Percentiles rank a stretch among this genome's conserved stretches.
phyloP scores from a whole-genome alignment of 1,140 invertebrate genomes.

The Leptopilina boulardi region DNA sequence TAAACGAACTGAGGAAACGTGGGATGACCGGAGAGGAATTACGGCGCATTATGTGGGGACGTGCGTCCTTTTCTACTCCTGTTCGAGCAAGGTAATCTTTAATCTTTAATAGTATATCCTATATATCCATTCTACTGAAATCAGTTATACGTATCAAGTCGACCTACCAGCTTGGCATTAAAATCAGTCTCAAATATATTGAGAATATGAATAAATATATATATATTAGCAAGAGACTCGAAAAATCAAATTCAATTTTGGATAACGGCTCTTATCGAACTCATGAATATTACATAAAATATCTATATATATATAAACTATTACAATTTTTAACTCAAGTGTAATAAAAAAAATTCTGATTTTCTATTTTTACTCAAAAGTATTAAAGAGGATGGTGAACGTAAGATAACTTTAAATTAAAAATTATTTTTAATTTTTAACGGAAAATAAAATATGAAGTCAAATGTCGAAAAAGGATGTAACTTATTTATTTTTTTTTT shows the following conservation, averaged over 20 bases:
- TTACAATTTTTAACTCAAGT: background rate
- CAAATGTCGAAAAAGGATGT: too few relatives aligned
- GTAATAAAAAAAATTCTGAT: too few relatives aligned
- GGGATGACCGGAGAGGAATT: conserved; percentile 92
- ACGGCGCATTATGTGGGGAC: conserved; percentile 91
- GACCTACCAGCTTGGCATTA: background rate
- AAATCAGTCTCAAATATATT: background rate
- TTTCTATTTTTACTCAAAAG: too few relatives aligned
- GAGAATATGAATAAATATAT: background rate
- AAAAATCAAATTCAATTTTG: background rate
- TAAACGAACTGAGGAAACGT: conserved; percentile 87
- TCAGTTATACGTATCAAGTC: conserved; percentile 52
- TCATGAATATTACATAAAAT: background rate
- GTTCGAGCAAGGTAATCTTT: conserved; percentile 81
- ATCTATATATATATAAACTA: background rate
- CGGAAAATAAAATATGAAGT: too few relatives aligned
- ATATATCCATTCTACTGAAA: conserved; percentile 50
- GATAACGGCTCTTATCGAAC: background rate
- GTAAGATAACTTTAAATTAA: too few relatives aligned
- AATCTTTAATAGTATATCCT: conserved; percentile 58
- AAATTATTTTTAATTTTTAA: too few relatives aligned
- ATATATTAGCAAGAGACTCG: too few relatives aligned
- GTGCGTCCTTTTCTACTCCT: conserved; percentile 90
- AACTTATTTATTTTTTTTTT: too few relatives aligned
- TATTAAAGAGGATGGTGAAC: too few relatives aligned